Conservation (phyloP, 2,113 vertebrate species). For the Lagopus muta region DNA sequence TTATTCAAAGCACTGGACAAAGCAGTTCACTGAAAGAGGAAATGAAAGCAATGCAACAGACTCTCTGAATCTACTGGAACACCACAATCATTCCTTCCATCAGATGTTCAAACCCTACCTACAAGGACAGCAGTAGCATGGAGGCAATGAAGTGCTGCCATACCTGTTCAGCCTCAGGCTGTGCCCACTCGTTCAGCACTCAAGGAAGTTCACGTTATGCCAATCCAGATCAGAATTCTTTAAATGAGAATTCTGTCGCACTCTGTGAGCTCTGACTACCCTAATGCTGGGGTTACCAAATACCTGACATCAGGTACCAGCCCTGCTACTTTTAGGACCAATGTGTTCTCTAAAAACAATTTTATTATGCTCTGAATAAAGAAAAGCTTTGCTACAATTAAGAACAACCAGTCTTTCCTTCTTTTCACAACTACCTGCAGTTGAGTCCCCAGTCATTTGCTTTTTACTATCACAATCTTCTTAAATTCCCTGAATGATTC, state of each 20-base stretch:
- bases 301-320: not conserved
- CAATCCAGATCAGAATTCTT: not conserved
- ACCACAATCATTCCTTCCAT: not conserved
- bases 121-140: too few relatives aligned
- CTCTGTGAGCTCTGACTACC: not conserved
- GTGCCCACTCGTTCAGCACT: not conserved
- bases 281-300: not conserved
- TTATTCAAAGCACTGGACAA: not conserved
- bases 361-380: not conserved
- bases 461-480: not conserved
- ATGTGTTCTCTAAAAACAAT: not conserved
- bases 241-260: not conserved
- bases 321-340: too few relatives aligned
- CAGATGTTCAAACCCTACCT: not conserved
- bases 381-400: not conserved
- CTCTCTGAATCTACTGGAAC: not conserved
- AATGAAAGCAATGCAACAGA: not conserved
- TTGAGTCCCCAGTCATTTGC: not conserved
- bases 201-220: not conserved
- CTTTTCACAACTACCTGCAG: not conserved
- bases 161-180: not conserved
- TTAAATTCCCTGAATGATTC: not conserved
- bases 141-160: not conserved
- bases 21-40: not conserved
- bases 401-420: not conserved